Conservation (phyloP, 2,797 vertebrate genomes). For the Trachops cirrhosus region DNA sequence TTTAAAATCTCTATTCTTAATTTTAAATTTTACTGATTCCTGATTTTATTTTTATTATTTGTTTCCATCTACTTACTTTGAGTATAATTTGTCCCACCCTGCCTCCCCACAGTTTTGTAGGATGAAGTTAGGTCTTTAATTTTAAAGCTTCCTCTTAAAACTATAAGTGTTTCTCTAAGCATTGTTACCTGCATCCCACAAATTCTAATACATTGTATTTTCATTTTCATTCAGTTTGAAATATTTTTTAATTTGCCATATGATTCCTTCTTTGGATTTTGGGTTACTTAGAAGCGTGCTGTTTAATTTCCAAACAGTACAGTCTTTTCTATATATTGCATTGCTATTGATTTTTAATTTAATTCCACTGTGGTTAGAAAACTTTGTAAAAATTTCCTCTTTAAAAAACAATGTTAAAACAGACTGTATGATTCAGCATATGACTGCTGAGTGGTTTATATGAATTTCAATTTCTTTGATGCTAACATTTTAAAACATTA, state of each 20-base stretch:
- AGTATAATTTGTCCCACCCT: not conserved
- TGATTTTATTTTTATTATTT: slow-evolving; percentile 6
- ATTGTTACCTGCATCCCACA: not conserved
- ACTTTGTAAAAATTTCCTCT: not conserved
- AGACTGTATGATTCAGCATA: not conserved
- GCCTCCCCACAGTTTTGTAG: not conserved
- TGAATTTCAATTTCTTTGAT: not conserved
- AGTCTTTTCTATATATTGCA: not conserved
- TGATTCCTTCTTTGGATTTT: not conserved
- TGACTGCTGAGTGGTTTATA: not conserved
- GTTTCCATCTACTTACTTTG: not conserved
- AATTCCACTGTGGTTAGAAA: not conserved
- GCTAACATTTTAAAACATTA: not conserved
- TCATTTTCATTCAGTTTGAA: not conserved
- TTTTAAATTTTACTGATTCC: not conserved
- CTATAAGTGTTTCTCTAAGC: not conserved
- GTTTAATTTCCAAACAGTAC: not conserved
- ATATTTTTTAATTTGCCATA: not conserved
- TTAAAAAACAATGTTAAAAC: not conserved
- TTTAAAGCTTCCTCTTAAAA: not conserved
- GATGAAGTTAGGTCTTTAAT: not conserved
- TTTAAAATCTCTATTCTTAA: not conserved
- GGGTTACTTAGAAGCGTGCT: not conserved
- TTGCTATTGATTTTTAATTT: not conserved
- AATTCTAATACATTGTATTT: not conserved